A percentile compares a stretch with the other conserved stretches of the same genome.
These are phyloP conservation scores for Zhengitettix transpicula DNA, from an alignment of 2,888 invertebrate genomes.

Conservation along the genomic window DNA sequence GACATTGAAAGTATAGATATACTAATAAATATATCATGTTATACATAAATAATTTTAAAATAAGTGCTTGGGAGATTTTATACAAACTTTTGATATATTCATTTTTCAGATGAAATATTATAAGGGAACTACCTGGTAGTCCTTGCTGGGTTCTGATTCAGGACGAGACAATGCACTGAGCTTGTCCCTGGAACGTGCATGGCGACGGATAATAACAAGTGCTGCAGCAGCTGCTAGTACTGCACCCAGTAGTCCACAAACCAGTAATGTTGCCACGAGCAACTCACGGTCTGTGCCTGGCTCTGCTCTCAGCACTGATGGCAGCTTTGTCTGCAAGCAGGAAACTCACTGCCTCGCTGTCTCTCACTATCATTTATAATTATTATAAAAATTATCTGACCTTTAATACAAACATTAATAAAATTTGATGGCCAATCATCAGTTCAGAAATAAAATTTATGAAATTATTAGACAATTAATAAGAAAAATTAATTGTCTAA, in stretches of 20 bases:
- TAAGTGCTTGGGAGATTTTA: background rate
- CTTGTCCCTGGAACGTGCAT: slow-evolving; percentile 63
- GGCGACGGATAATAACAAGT: slow-evolving; percentile 52
- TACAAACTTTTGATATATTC: no score
- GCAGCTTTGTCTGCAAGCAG: slow-evolving; percentile 28
- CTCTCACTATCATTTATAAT: no score
- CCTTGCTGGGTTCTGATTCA: slow-evolving; percentile 77
- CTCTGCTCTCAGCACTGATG: slow-evolving; percentile 24
- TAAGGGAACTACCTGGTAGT: slow-evolving; percentile 56
- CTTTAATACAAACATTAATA: no score
- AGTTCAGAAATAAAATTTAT: no score
- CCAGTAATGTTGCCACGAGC: slow-evolving; percentile 36
- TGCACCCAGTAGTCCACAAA: slow-evolving; percentile 47
- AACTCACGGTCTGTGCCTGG: slow-evolving; percentile 22
- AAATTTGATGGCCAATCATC: no score
- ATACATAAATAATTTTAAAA: background rate
- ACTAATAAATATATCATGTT: background rate
- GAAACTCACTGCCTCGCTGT: no score
- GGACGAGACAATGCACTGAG: slow-evolving; percentile 50
- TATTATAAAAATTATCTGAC: no score
- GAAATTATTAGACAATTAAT: no score
- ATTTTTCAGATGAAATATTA: background rate
- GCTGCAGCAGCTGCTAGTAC: slow-evolving; percentile 43
- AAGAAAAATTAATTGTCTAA: no score
- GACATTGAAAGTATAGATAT: no score